Conservation (phyloP, 2,113 vertebrate species). For the Agapornis roseicollis region DNA sequence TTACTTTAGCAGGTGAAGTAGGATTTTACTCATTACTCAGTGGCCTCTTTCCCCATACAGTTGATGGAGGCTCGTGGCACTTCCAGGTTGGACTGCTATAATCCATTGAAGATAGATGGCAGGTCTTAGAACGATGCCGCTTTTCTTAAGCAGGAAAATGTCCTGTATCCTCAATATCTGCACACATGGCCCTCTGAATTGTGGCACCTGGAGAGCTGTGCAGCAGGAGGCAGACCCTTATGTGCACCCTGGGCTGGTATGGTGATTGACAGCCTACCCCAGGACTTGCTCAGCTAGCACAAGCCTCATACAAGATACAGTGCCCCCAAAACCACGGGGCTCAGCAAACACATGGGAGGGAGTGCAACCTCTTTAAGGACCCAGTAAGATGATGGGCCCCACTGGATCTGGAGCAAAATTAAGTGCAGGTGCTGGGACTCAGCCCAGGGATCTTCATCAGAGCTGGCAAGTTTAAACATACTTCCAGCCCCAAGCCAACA, state of each 20-base stretch:
- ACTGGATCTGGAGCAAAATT: neutral
- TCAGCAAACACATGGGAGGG: neutral
- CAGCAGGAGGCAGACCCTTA: neutral
- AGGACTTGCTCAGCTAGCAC: neutral
- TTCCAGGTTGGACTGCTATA: neutral
- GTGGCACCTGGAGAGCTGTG: accelerated
- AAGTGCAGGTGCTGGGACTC: slow-evolving; percentile 4
- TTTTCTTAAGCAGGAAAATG: neutral
- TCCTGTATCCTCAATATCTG: neutral
- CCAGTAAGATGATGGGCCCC: neutral
- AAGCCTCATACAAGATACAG: neutral
- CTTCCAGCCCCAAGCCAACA: neutral
- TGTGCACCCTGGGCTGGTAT: neutral
- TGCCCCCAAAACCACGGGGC: neutral
- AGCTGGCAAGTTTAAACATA: neutral
- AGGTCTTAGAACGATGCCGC: neutral
- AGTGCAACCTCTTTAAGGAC: neutral
- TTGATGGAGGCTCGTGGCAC: accelerated
- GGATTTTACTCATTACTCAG: neutral
- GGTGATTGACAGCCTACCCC: neutral
- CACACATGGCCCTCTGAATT: neutral
- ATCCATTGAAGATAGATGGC: neutral
- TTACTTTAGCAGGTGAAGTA: neutral
- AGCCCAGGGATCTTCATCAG: neutral
- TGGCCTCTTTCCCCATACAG: neutral